These are phyloP conservation scores for Epinotia bilunana DNA, from an alignment of 2,888 invertebrate genomes.

Conservation along the genomic window DNA sequence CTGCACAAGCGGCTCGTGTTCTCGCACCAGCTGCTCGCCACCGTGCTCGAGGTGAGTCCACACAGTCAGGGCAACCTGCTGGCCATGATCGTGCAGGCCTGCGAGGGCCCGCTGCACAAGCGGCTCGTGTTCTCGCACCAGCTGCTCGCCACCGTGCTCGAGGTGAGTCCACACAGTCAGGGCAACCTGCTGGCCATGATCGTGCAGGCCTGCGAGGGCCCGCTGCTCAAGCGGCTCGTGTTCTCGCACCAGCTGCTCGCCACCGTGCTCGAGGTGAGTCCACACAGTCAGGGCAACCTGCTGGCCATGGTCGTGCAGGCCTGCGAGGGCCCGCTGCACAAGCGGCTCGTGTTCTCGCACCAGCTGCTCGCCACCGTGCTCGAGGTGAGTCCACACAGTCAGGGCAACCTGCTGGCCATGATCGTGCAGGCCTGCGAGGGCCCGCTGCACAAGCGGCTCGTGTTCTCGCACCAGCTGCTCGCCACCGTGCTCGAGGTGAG, in stretches of 20 bases:
- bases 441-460: conserved; percentile 93
- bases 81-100: conserved; percentile 95
- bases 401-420: conserved; percentile 97
- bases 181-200: conserved; percentile 98
- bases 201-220: conserved; percentile 95
- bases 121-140: conserved; percentile 96
- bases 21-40: conserved; percentile 96
- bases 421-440: conserved; percentile 97
- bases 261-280: conserved; percentile 87
- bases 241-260: conserved; percentile 97
- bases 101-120: conserved; percentile 95
- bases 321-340: conserved; percentile 95
- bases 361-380: conserved; percentile 95
- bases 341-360: conserved; percentile 95
- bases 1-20: conserved; percentile 95
- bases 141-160: conserved; percentile 92
- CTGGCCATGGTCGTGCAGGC: conserved; percentile 96
- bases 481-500: conserved; percentile 90
- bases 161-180: conserved; percentile 87
- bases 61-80: conserved; percentile 96
- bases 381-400: conserved; percentile 85
- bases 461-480: conserved; percentile 96
- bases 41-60: conserved; percentile 86
- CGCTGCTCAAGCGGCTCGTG: conserved; percentile 94
- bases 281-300: conserved; percentile 94